Conservation (phyloP, 1,140 invertebrate genomes). For the Melipona quadrifasciata region DNA sequence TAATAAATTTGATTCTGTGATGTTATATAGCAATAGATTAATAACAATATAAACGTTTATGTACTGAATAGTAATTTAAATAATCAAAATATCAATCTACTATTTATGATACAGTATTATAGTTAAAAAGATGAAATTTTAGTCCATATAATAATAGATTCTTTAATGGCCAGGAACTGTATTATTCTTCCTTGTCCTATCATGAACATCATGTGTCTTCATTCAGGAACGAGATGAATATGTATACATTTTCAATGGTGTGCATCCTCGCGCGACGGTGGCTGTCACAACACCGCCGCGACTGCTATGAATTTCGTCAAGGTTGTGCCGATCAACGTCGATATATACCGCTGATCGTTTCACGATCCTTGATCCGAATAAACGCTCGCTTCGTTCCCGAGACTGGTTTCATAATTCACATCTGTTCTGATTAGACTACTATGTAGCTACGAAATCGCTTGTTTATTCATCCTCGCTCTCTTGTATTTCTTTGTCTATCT, state of each 20-base stretch:
- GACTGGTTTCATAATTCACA: conserved; percentile 64
- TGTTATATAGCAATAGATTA: too few species aligned
- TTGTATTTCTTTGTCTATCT: neutral
- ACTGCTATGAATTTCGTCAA: conserved; percentile 37
- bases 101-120: too few species aligned
- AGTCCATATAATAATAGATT: neutral
- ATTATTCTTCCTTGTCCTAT: neutral
- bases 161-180: neutral
- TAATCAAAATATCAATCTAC: too few species aligned
- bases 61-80: too few species aligned
- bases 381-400: conserved; percentile 58
- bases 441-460: conserved; percentile 64
- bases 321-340: conserved; percentile 33
- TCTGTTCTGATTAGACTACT: conserved; percentile 55
- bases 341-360: conserved; percentile 45
- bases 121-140: neutral
- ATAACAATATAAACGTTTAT: too few species aligned
- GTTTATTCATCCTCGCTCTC: conserved; percentile 10
- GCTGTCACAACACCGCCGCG: neutral
- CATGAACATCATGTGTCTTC: neutral
- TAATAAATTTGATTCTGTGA: too few species aligned
- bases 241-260: neutral
- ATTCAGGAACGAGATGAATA: neutral
- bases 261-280: neutral
- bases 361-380: conserved; percentile 70